Conservation (phyloP, 2,113 vertebrate genomes). For the Tringa solitaria region DNA sequence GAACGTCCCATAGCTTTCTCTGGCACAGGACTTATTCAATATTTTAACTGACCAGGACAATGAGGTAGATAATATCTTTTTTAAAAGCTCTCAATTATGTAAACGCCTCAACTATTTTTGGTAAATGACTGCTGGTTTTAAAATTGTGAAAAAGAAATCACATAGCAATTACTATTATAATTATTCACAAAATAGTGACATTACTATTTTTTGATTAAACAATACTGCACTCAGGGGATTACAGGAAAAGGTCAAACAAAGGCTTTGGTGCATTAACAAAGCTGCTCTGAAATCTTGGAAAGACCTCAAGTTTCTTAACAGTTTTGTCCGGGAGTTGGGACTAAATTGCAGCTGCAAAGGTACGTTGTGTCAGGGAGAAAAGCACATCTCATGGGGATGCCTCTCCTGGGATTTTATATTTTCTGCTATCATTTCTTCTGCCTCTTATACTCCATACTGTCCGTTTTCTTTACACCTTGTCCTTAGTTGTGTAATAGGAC, state of each 20-base stretch:
- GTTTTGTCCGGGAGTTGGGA: not conserved
- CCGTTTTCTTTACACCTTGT: not conserved
- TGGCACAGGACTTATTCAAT: not conserved
- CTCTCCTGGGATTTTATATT: not conserved
- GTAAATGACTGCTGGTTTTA: not conserved
- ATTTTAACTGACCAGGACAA: not conserved
- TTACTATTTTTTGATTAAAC: not conserved
- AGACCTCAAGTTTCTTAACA: not conserved
- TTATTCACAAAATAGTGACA: not conserved
- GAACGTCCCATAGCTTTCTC: not conserved
- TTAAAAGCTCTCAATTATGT: not conserved
- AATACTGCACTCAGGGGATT: not conserved
- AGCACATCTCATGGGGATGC: not conserved
- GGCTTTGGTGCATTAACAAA: slow-evolving; percentile 9
- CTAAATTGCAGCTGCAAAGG: not conserved
- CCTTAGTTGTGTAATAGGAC: not conserved
- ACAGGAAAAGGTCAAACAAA: slow-evolving; percentile 41
- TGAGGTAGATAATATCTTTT: not conserved
- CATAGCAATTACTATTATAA: not conserved
- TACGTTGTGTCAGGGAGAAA: not conserved
- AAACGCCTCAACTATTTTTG: slow-evolving; percentile 9
- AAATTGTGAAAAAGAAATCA: not conserved
- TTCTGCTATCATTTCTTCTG: not conserved
- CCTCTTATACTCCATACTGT: not conserved
- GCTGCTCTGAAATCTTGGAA: not conserved